A percentile compares a stretch with the other conserved stretches of the same genome.
These are phyloP conservation scores for Acanthosepion pharaonis DNA, from an alignment of 2,888 invertebrate species.

Conservation along the genomic window DNA sequence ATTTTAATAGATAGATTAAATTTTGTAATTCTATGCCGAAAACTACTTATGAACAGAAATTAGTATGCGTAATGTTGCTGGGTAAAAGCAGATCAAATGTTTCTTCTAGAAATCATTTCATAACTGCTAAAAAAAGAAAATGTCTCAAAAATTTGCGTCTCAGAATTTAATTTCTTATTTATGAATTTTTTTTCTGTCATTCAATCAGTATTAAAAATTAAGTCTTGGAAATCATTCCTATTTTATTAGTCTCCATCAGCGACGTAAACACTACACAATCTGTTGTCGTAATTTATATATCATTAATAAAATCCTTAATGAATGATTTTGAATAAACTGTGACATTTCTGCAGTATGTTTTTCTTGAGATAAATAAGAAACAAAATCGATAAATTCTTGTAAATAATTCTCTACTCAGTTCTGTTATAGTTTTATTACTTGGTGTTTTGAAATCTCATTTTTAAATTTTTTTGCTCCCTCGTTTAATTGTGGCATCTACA, in stretches of 20 bases:
- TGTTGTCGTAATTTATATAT: no score
- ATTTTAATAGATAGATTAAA: no score
- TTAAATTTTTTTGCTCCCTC: neutral
- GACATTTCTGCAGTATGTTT: no score
- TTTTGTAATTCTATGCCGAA: neutral
- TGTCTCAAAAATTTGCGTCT: neutral
- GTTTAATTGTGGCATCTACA: neutral
- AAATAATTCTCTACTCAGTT: neutral
- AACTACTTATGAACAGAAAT: neutral
- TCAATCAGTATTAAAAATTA: no score
- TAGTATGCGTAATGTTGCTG: no score
- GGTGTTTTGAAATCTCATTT: neutral
- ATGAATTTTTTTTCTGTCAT: no score
- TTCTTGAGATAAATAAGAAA: no score
- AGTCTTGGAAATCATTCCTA: no score
- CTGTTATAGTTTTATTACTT: neutral
- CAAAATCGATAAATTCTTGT: neutral
- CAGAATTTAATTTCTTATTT: neutral
- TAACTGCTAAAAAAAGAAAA: neutral
- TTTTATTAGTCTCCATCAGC: no score
- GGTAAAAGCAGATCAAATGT: neutral
- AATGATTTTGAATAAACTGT: no score
- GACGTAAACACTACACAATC: no score
- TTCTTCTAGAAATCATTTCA: neutral
- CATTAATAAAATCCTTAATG: no score